Conservation (phyloP, 1,140 invertebrate species). For the Drosophila serrata region DNA sequence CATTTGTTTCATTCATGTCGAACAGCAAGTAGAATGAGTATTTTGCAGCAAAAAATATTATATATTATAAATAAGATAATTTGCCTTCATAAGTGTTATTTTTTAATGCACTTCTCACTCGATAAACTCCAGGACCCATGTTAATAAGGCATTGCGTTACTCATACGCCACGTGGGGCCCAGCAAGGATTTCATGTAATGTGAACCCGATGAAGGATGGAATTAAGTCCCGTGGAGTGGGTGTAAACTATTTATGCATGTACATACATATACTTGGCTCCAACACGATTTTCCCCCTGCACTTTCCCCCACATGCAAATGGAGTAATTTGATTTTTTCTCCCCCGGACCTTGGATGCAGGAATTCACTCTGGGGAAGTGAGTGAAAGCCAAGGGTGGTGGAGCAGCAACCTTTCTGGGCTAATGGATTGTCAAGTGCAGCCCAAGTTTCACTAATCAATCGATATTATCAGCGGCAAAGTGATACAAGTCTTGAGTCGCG, state of each 20-base stretch:
- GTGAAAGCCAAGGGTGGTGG: background rate
- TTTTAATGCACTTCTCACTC: conserved; percentile 23
- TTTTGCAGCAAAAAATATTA: background rate
- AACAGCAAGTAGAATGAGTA: conserved; percentile 8
- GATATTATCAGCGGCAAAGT: conserved; percentile 13
- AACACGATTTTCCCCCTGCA: conserved; percentile 25
- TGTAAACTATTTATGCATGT: conserved; percentile 45
- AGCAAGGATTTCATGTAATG: conserved; percentile 52
- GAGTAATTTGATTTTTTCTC: conserved; percentile 51
- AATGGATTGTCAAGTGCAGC: conserved; percentile 41
- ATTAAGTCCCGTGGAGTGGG: conserved; percentile 5
- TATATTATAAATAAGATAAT: conserved; percentile 11
- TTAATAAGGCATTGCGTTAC: conserved; percentile 74
- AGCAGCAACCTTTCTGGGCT: background rate
- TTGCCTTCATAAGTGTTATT: conserved; percentile 12
- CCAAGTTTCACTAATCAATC: conserved; percentile 33
- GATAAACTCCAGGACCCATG: conserved; percentile 1
- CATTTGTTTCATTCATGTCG: conserved; percentile 40
- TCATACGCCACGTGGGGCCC: conserved; percentile 72
- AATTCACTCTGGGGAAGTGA: conserved; percentile 15
- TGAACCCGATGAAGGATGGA: conserved; percentile 18
- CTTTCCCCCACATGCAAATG: conserved; percentile 44
- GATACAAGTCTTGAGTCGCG: background rate
- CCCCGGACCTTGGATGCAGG: conserved; percentile 37
- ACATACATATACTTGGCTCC: conserved; percentile 37